Base-by-base conservation (phyloP, 2,113 vertebrate genomes). In the Syrmaticus mikado region DNA sequence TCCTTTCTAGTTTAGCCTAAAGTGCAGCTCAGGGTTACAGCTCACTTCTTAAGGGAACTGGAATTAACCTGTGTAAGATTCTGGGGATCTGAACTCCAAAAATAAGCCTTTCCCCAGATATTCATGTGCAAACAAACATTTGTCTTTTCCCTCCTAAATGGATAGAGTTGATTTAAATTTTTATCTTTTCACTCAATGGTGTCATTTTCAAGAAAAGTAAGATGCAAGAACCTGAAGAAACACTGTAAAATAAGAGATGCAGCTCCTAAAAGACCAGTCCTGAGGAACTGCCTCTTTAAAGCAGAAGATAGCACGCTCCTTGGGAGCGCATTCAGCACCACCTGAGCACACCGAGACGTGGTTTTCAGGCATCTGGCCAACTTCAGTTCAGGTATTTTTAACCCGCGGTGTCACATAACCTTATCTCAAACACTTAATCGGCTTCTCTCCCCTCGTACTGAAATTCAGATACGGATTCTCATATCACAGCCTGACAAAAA, bases 371-470 rank as follows among this genome's bases (percentile, higher is more conserved):
- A 89, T 0, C 4, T 64, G 80, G 96, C 96, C 96, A 96, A 94
- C 82, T 73, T 85, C 93, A 82, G 87, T 88, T 92, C 95, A 96
- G 96, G 96, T 96, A 95, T 97, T 97, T 97, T 94, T 95, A 97
- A 96, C 95, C 95, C 91, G 92, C 57, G 95, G 97, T 97, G 94
- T 97, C 97, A 92, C 81, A 92, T 97, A 97, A 95, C 97, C 95
- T 97, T 97, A 98, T 98, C 97, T 96, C 94, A 94, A 97, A 96
- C 95, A 96, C 96, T 97, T 96, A 94, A 97, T 97, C 97, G 79
- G 96, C 86, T 94, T 90, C 93, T 85, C 84, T 75, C 82, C 87
- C 73, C 82, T 57, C 89, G 66, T 48, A 87, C 4, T 95, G 96
- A 94, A 97, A 97, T 93, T 93, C 95, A 94, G 97, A 94, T 93